These are phyloP conservation scores for Nicator chloris DNA, from an alignment of 2,113 vertebrate genomes.

Conservation along the genomic window DNA sequence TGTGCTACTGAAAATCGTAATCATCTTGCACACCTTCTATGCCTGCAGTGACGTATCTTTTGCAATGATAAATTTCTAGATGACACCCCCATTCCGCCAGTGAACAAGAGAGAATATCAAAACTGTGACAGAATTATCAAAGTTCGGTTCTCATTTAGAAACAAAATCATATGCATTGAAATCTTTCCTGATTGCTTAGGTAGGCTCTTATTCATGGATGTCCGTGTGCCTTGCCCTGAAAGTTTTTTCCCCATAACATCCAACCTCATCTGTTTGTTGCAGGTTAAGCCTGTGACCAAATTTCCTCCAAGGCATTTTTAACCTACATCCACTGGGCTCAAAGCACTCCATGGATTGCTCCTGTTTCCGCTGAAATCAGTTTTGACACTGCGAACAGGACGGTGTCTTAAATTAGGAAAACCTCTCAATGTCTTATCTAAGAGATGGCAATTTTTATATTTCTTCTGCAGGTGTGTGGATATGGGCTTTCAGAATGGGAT, in stretches of 20 bases:
- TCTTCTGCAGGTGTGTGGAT: background rate
- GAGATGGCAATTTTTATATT: background rate
- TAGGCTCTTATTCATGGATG: background rate
- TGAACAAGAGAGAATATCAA: background rate
- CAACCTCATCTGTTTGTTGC: background rate
- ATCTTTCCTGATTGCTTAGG: background rate
- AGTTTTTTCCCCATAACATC: background rate
- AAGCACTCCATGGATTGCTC: background rate
- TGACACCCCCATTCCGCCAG: fast-evolving
- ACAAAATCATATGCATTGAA: background rate
- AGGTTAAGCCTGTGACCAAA: background rate
- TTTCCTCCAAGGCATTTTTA: background rate
- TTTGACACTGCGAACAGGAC: background rate
- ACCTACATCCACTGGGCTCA: background rate
- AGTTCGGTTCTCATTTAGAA: background rate
- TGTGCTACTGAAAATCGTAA: background rate
- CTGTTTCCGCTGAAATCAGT: background rate
- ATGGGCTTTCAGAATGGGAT: background rate
- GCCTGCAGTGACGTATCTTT: background rate
- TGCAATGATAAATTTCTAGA: background rate
- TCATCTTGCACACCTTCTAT: background rate
- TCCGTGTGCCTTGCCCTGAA: background rate
- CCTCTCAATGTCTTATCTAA: background rate
- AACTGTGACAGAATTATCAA: background rate
- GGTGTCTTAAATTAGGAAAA: background rate